Evolutionary conservation across 2,113 vertebrate genomes (phyloP).

Genomic region (Spermophilus dauricus): DNA sequence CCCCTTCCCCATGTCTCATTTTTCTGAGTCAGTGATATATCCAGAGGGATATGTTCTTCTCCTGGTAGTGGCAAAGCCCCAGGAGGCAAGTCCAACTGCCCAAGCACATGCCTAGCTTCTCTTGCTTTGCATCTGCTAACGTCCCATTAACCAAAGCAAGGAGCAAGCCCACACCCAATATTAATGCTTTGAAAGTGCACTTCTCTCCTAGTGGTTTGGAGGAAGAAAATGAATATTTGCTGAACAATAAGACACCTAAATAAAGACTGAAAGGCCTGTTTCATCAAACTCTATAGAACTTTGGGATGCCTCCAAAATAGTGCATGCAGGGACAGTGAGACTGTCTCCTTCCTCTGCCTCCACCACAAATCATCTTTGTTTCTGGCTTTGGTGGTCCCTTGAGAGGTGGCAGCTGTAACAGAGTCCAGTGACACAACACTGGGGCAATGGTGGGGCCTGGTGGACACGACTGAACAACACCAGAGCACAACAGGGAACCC

Average conservation of each 20-base stretch:
- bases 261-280: not conserved
- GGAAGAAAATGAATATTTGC: slow-evolving; percentile 1
- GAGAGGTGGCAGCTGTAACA: not conserved
- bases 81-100: not conserved
- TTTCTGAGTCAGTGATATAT: rapidly evolving
- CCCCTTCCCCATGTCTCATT: not conserved
- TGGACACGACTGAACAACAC: not conserved
- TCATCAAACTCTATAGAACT: not conserved
- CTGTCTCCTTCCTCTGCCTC: not conserved
- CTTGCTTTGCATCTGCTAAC: not conserved
- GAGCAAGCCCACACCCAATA: not conserved
- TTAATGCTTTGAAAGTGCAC: not conserved
- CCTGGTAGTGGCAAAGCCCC: not conserved
- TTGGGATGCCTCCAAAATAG: not conserved
- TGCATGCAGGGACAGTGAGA: not conserved
- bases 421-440: not conserved
- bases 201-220: not conserved
- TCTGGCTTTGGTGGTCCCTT: not conserved
- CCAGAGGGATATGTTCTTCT: not conserved
- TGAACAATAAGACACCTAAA: not conserved
- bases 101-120: not conserved
- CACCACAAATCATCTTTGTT: not conserved
- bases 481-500: not conserved
- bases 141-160: not conserved
- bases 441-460: not conserved